Conservation (phyloP, 2,113 vertebrate species). For the Bubo scandiacus region DNA sequence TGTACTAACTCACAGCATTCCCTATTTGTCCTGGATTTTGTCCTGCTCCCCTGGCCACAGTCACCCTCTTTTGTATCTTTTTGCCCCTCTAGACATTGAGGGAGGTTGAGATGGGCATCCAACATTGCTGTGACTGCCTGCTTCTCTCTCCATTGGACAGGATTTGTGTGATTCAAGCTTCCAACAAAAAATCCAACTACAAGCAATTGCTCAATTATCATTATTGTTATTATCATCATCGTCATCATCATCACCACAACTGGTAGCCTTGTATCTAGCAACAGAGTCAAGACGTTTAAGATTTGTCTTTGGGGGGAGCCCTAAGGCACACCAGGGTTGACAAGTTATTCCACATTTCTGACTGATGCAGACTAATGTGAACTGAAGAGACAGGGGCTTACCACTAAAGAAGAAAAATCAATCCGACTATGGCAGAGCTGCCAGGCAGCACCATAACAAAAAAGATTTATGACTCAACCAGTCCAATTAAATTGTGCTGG, state of each 20-base stretch:
- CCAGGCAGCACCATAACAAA: neutral
- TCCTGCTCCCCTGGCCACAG: neutral
- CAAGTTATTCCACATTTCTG: neutral
- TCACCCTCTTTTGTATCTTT: neutral
- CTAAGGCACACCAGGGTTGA: neutral
- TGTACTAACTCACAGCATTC: neutral
- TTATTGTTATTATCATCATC: neutral
- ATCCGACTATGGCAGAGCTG: neutral
- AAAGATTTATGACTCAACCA: conserved; percentile 27
- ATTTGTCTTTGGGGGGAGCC: neutral
- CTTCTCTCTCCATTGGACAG: neutral
- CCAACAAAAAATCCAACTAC: neutral
- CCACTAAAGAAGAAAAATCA: neutral
- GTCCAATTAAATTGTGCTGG: conserved; percentile 30
- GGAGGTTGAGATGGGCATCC: neutral
- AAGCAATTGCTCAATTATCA: neutral
- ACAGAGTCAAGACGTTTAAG: neutral
- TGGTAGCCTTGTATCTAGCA: neutral
- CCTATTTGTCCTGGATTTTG: neutral
- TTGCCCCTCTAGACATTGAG: neutral
- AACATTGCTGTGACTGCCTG: neutral
- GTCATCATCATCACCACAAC: neutral
- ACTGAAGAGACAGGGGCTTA: neutral
- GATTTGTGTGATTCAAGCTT: neutral
- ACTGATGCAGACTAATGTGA: neutral